Base-by-base conservation (phyloP, 2,888 invertebrate genomes). In the Tortricodes alternella region DNA sequence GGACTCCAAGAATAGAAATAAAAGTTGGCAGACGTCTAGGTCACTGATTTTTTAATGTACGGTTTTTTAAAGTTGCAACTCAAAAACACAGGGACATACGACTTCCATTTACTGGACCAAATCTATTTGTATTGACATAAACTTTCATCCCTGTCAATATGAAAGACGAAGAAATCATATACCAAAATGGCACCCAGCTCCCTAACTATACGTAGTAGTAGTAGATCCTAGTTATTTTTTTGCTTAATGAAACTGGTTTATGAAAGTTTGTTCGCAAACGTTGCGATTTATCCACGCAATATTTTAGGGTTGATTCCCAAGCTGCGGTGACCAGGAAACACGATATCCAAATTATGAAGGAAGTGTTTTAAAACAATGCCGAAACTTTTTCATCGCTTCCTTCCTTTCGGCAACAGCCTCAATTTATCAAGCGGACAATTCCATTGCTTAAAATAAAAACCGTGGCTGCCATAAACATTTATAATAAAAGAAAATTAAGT, bases 301-400 rank as follows among this genome's bases (percentile, higher is more conserved):
- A 83, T 80, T 83, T 78, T 71, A 64, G 69, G 71, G 73, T 71
- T 66, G 68, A 67, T 64, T 64, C 62, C 63, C 58, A 63, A 64
- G 70, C 67, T 53, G 55, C 59, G 60, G 62, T 62, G 57, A 71
- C 67, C 70, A 67, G 71, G 73, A 74, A 81, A 85, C 74, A 78
- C 73, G 76, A 77, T 74, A 79, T 73, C 74, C 71, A 71, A 82
- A 83, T 82, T 83, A 79, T 76, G 76, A 80, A 78, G 71, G 73
- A 73, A 70, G 71, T 68, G 74, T 77, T 81, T 78, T 70, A 73
- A 77, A 83, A 80, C 79, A 80, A 79, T 79, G 74, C 69, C 55
- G 65, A 61, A 83, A 82, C 70, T 80, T 84, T 80, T 77, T 77
- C 71, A 75, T 71, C 74, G 71, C 60, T 75, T 71, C 73, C 75